Percentiles rank a stretch among this genome's conserved stretches.
Evolutionary conservation across 1,140 invertebrate species (phyloP).

Genomic region (Anthonomus grandis): DNA sequence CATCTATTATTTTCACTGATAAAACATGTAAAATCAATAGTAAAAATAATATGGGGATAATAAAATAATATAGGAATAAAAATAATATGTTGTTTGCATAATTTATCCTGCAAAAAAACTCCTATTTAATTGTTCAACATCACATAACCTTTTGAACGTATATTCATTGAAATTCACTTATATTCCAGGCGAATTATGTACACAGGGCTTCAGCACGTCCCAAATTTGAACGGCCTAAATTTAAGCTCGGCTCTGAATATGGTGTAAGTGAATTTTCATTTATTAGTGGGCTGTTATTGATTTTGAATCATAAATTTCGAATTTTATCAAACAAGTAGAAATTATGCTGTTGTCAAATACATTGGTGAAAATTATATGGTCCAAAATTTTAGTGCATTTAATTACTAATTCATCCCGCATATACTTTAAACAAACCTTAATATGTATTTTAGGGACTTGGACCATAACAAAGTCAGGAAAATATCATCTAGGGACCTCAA

Average conservation of each 20-base stretch:
- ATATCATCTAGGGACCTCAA: constrained; percentile 51
- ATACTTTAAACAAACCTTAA: too few relatives aligned
- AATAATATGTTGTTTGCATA: too few relatives aligned
- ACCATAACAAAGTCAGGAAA: constrained; percentile 56
- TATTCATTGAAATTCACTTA: neutral
- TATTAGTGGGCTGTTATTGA: neutral
- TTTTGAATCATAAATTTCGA: neutral
- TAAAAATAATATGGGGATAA: too few relatives aligned
- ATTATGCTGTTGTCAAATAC: too few relatives aligned
- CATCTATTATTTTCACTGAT: too few relatives aligned
- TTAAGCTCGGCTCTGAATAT: constrained; percentile 55
- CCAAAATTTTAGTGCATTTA: too few relatives aligned
- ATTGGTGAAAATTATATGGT: too few relatives aligned
- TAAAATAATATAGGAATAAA: too few relatives aligned
- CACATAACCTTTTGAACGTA: neutral
- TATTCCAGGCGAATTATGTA: constrained; percentile 57
- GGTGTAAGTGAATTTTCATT: constrained; percentile 53
- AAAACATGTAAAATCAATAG: too few relatives aligned
- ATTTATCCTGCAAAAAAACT: neutral
- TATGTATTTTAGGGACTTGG: constrained; percentile 57
- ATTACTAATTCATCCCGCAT: too few relatives aligned
- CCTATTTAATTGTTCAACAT: neutral
- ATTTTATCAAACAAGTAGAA: too few relatives aligned
- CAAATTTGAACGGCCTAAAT: constrained; percentile 51
- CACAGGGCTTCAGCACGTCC: constrained; percentile 55